Conservation (phyloP, 2,888 invertebrate genomes). For the Drosophila prolongata region DNA sequence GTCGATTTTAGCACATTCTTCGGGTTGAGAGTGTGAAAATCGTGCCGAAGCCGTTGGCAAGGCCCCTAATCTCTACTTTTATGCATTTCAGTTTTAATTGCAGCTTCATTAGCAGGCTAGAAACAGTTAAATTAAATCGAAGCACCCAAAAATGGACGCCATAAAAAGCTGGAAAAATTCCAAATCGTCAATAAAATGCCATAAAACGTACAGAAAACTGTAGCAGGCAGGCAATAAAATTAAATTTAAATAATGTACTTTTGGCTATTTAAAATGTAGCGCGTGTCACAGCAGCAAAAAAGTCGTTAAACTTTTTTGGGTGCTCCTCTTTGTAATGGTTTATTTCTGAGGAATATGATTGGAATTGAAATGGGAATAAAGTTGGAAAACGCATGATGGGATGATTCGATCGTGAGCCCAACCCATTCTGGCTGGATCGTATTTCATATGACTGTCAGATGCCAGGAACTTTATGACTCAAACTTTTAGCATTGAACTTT, state of each 20-base stretch:
- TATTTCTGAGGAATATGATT: constrained; percentile 29
- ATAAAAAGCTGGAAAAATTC: constrained; percentile 56
- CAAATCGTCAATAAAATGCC: constrained; percentile 65
- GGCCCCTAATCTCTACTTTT: constrained; percentile 12
- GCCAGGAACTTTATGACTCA: constrained; percentile 62
- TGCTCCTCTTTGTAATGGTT: constrained; percentile 7
- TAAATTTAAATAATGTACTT: constrained; percentile 65
- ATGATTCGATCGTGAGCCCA: constrained; percentile 40
- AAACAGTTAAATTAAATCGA: constrained; percentile 72
- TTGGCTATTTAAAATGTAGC: constrained; percentile 63
- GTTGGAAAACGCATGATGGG: constrained; percentile 15
- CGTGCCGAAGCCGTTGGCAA: constrained; percentile 19
- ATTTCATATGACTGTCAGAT: constrained; percentile 61
- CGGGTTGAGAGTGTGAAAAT: constrained; percentile 31
- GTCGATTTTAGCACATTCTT: constrained; percentile 36
- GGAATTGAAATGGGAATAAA: constrained; percentile 19
- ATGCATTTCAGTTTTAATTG: constrained; percentile 11
- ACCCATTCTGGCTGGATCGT: constrained; percentile 50
- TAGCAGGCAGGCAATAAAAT: constrained; percentile 65
- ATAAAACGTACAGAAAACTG: constrained; percentile 63
- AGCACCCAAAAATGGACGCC: constrained; percentile 47
- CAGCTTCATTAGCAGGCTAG: constrained; percentile 44
- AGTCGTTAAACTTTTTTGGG: constrained; percentile 36
- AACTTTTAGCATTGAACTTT: constrained; percentile 56
- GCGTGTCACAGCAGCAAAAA: constrained; percentile 69